These are phyloP conservation scores for Phalacrocorax carbo DNA, from an alignment of 2,113 vertebrate species.

Conservation along the genomic window DNA sequence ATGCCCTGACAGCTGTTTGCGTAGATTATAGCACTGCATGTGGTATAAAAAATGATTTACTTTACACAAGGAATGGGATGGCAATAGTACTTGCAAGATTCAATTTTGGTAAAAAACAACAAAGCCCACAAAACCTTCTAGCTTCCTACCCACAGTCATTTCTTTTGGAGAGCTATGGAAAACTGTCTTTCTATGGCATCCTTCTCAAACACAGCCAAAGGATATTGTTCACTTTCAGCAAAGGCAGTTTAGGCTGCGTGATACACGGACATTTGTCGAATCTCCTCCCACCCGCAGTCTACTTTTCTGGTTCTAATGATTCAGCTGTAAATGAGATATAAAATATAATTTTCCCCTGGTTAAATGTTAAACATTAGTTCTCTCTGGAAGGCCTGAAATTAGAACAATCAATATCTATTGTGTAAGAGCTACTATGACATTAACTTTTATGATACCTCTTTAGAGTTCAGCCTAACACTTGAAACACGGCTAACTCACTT, in stretches of 20 bases:
- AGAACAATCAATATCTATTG: background rate
- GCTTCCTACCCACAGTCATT: background rate
- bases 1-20: background rate
- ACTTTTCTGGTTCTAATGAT: background rate
- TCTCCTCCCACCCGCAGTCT: background rate
- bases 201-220: background rate
- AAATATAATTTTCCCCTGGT: background rate
- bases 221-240: background rate
- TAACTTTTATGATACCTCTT: constrained; percentile 2
- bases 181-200: background rate
- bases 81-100: background rate
- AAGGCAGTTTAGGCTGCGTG: background rate
- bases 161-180: background rate
- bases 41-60: background rate
- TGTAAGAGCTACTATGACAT: background rate
- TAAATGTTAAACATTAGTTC: background rate
- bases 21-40: background rate
- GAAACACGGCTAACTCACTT: background rate
- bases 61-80: background rate
- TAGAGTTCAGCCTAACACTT: background rate
- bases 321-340: constrained; percentile 5
- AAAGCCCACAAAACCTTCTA: background rate
- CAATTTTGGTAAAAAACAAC: background rate
- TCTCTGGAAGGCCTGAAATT: background rate
- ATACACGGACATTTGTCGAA: background rate